Percentiles rank a stretch among this genome's conserved stretches.
These are phyloP conservation scores for Scolanthus callimorphus DNA, from an alignment of 92 coral and sea anemone species.

Conservation along the genomic window DNA sequence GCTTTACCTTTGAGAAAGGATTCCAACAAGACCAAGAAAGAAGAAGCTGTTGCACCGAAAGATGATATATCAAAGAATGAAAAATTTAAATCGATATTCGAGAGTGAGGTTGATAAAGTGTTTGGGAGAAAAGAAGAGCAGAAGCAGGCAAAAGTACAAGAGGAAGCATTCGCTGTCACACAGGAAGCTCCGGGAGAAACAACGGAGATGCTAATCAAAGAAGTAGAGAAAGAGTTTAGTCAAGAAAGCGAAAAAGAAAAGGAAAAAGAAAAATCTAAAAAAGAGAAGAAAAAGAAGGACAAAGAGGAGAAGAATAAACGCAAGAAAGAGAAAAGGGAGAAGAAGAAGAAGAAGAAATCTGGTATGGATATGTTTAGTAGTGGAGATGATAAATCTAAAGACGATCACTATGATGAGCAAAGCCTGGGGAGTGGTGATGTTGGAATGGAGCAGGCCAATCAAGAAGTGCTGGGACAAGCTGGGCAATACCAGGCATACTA, in stretches of 20 bases:
- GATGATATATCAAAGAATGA: slow-evolving; percentile 12
- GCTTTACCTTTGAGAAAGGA: slow-evolving; percentile 6
- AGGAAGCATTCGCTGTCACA: background rate
- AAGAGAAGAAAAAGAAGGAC: slow-evolving; percentile 35
- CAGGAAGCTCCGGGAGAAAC: background rate
- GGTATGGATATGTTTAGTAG: slow-evolving; percentile 14
- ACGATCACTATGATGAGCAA: background rate
- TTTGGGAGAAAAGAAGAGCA: slow-evolving; percentile 1
- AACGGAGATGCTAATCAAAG: background rate
- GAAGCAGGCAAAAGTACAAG: background rate
- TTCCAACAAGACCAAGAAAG: slow-evolving; percentile 4
- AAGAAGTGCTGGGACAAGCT: background rate
- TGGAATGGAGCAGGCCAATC: background rate
- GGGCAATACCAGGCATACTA: background rate
- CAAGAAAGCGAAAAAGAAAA: slow-evolving; percentile 20
- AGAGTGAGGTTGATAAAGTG: slow-evolving; percentile 33
- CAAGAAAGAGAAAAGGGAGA: slow-evolving; percentile 30
- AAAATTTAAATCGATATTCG: slow-evolving; percentile 6
- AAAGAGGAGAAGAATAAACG: slow-evolving; percentile 52
- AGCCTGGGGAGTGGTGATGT: background rate
- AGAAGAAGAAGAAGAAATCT: slow-evolving; percentile 37
- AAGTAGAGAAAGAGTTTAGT: slow-evolving; percentile 2
- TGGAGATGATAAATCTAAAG: background rate
- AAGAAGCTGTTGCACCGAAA: background rate
- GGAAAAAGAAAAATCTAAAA: slow-evolving; percentile 3